Base-by-base conservation (phyloP, 2,888 invertebrate genomes). In the Brenthis ino region DNA sequence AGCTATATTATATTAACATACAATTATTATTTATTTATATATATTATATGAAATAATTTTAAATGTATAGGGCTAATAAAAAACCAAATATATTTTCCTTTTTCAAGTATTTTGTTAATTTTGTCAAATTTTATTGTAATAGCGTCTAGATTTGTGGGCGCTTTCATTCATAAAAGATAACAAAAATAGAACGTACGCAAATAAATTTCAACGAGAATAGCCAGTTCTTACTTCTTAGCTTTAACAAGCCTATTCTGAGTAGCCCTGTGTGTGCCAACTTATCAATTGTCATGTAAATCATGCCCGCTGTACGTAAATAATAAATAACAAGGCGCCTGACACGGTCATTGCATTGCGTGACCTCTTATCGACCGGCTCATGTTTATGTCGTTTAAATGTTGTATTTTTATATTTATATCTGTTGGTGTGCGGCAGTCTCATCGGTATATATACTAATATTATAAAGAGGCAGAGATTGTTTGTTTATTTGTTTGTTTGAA, bases 281-380 rank as follows among this genome's bases (percentile, higher is more conserved):
- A 69, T 69, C 57, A 53, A 68, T 14, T 67, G 69, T 76, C 68
- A 68, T 63, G 69, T 77, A 76, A 74, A 75, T 77, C 76, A 72
- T 74, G 70, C 68, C 68, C 64, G 56, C 67, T 54, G 53, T 37
- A 64, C 65, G 60, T 65, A 69, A 70, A 69, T 68, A 70, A 72
- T 71, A 69, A 69, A 69, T 66, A 68, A 68, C 33, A 65, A 65
- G 66, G 68, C 69, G 69, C 56, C 56, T 60, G 68, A 66, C 68
- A 57, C 75, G 79, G 80, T 66, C 80, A 75, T 76, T 79, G 81
- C 74, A 74, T 79, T 74, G 70, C 76, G 75, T 82, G 85, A 85
- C 83, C 85, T 83, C 78, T 85, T 85, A 85, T 85, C 83, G 77
- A 68, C 75, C 67, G 75, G 61, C 64, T 69, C 71, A 63, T 70